phyloP scores from a whole-genome alignment of 2,888 invertebrate genomes.

The Melipona bicolor region DNA sequence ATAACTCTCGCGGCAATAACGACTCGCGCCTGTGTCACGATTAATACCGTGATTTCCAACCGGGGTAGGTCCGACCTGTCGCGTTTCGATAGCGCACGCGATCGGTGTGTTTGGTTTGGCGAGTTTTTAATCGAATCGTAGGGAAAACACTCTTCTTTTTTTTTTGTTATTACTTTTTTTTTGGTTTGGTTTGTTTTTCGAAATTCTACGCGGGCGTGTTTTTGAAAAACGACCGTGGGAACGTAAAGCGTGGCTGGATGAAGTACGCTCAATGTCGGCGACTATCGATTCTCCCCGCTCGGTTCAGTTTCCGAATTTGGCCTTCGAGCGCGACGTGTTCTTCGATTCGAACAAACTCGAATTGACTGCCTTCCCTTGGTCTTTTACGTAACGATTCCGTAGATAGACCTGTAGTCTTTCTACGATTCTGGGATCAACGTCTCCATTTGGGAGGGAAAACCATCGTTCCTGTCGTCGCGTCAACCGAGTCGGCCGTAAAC shows the following conservation, averaged over 20 bases:
- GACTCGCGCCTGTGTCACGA: constrained; percentile 45
- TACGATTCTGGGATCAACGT: neutral
- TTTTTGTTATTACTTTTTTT: neutral
- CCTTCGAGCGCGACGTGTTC: too few species aligned
- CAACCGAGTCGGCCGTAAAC: neutral
- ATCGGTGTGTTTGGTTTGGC: neutral
- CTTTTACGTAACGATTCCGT: too few species aligned
- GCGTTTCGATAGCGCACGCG: constrained; percentile 1
- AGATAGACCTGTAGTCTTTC: too few species aligned
- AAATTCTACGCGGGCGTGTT: neutral
- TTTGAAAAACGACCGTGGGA: neutral
- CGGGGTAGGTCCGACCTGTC: constrained; percentile 8
- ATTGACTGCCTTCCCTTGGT: too few species aligned
- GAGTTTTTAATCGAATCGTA: neutral
- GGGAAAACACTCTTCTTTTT: neutral
- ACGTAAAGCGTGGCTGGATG: neutral
- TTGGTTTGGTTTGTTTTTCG: neutral
- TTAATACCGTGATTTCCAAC: constrained; percentile 47
- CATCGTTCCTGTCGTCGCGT: neutral
- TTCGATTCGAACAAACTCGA: too few species aligned
- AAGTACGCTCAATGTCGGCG: neutral
- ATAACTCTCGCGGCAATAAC: constrained; percentile 60
- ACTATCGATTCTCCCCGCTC: constrained; percentile 10
- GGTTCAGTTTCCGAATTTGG: too few species aligned
- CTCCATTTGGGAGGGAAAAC: neutral